Evolutionary conservation across 2,888 invertebrate genomes (phyloP).

Genomic region (Synergus laeviventris): DNA sequence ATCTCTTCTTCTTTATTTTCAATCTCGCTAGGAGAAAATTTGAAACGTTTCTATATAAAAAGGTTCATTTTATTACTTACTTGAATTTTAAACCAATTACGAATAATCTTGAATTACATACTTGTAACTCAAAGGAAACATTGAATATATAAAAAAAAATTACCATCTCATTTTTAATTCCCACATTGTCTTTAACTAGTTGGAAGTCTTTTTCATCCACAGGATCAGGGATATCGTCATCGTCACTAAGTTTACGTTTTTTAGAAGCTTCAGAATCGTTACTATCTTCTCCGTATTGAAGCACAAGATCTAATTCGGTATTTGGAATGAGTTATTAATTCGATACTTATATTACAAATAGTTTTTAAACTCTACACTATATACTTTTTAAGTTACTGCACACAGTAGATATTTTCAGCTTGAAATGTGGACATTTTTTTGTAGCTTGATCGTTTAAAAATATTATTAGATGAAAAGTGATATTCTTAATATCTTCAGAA

Average conservation of each 20-base stretch:
- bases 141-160: conserved; percentile 25
- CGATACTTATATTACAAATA: neutral
- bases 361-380: neutral
- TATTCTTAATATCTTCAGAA: neutral
- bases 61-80: neutral
- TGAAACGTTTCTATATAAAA: conserved; percentile 27
- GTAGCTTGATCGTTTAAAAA: neutral
- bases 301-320: conserved; percentile 79
- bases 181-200: conserved; percentile 97
- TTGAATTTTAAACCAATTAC: neutral
- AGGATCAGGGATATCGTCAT: conserved; percentile 91
- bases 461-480: neutral
- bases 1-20: neutral
- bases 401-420: neutral
- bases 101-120: neutral
- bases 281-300: conserved; percentile 82
- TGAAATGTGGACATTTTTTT: conserved; percentile 31
- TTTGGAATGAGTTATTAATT: neutral
- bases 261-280: conserved; percentile 80
- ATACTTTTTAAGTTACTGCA: neutral
- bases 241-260: conserved; percentile 89
- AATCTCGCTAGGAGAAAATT: neutral
- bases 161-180: conserved; percentile 94
- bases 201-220: conserved; percentile 98
- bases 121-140: neutral